Percentiles rank a stretch among this genome's conserved stretches.
Evolutionary conservation across 1,140 invertebrate genomes (phyloP).

Genomic region (Drosophila suzukii): DNA sequence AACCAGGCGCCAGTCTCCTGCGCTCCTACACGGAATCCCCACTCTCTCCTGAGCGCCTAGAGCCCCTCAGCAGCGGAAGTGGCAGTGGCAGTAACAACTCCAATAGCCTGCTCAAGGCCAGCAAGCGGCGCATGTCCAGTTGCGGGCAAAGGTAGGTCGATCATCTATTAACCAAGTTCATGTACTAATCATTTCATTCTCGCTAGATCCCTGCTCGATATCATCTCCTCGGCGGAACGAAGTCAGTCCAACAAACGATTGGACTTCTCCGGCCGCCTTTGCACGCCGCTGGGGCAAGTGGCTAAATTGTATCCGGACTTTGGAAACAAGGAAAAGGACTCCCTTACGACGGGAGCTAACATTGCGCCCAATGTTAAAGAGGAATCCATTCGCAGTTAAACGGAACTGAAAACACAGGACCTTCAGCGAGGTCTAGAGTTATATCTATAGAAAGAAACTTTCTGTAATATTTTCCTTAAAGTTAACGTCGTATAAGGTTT

Average conservation of each 20-base stretch:
- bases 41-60: slow-evolving; percentile 89
- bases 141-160: slow-evolving; percentile 50
- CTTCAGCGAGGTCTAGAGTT: background rate
- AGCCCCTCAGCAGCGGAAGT: slow-evolving; percentile 78
- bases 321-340: slow-evolving; percentile 85
- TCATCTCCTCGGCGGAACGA: slow-evolving; percentile 86
- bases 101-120: slow-evolving; percentile 75
- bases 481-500: background rate
- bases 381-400: slow-evolving; percentile 54
- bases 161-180: background rate
- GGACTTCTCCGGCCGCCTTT: slow-evolving; percentile 92
- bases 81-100: slow-evolving; percentile 48
- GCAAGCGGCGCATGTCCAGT: slow-evolving; percentile 84
- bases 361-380: slow-evolving; percentile 49
- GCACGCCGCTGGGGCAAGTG: slow-evolving; percentile 87
- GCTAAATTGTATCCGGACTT: slow-evolving; percentile 93
- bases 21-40: slow-evolving; percentile 92
- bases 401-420: background rate
- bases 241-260: slow-evolving; percentile 87
- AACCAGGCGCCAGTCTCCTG: slow-evolving; percentile 71
- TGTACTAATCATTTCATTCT: slow-evolving; percentile 45
- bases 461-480: background rate
- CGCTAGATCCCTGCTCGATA: slow-evolving; percentile 87
- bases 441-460: background rate
- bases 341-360: slow-evolving; percentile 5